Evolutionary conservation across 2,888 invertebrate genomes (phyloP), one percentile per base, ranked within the genome.

Genomic region (Geophilus truncorum): DNA sequence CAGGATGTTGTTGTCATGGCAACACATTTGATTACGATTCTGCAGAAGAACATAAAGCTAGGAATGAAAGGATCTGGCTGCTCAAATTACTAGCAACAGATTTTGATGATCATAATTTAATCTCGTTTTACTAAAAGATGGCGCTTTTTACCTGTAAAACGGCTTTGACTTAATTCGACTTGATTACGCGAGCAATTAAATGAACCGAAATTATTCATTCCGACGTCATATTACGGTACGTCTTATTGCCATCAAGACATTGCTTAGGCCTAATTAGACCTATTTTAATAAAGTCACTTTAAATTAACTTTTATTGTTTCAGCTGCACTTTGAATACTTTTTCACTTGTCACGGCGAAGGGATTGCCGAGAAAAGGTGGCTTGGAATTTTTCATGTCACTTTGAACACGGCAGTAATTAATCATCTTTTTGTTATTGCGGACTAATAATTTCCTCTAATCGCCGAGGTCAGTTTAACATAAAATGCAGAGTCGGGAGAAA

Each of bases 61-160:
- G 70, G 28, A 70, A 70, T 70, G 70, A 70, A 70, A 70, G 70
- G 70, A 70, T 70, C 70, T 70, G 70, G 70, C 70, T 70, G 70
- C 70, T 70, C 70, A 70, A 70, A 70, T 70, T 70, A 70, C 70
- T 70, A 70, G 28, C 70, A 70, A 70, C 70, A 70, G 70, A 70
- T 70, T 70, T 70, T 70, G 70, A 70, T 70, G 70, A 70, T 70
- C 25, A 70, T 70, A 70, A 70, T 70, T 70, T 70, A 70, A 23
- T 70, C 70, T 70, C 70, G 70, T 23, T 23, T 28, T 70, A 10
- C 70, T 5, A 28, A 70, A 70, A 70, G 70, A 70, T 70, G 70
- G 70, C 70, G 70, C 12, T 12, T 70, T 28, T 70, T 70, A 70
- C 70, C 70, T 70, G 70, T 70, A 70, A 70, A 12, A n/a, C 18